Evolutionary conservation across 2,888 invertebrate species (phyloP).

Genomic region (Lampropteryx suffumata): DNA sequence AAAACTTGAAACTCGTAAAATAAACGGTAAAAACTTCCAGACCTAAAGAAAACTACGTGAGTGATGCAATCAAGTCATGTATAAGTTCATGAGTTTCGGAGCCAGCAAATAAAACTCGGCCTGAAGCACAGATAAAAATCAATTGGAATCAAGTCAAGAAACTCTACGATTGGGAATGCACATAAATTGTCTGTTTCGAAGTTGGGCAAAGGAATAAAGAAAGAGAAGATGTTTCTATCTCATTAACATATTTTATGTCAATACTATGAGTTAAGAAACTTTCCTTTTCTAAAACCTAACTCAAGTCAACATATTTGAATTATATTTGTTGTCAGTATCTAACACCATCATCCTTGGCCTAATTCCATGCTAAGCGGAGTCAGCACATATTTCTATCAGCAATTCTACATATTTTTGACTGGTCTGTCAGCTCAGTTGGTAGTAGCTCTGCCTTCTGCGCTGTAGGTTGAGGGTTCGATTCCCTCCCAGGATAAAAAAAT

Average conservation of each 20-base stretch:
- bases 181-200: conserved; percentile 60
- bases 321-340: no score
- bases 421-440: no score
- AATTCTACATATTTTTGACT: no score
- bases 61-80: conserved; percentile 16
- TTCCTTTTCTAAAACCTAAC: no score
- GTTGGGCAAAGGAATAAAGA: conserved; percentile 29
- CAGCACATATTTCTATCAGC: no score
- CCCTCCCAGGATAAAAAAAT: no score
- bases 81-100: conserved; percentile 12
- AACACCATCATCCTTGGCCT: no score
- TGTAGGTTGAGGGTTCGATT: no score
- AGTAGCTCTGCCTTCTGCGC: no score
- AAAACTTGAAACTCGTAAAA: no score
- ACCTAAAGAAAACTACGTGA: neutral
- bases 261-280: neutral
- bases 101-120: conserved; percentile 23
- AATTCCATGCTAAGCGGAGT: no score
- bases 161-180: conserved; percentile 60
- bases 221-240: conserved; percentile 6
- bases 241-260: conserved; percentile 13
- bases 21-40: neutral
- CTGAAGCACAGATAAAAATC: conserved; percentile 45
- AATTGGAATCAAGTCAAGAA: conserved; percentile 45
- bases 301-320: no score